Conservation (phyloP, 2,888 invertebrate genomes). For the Sipha maydis region DNA sequence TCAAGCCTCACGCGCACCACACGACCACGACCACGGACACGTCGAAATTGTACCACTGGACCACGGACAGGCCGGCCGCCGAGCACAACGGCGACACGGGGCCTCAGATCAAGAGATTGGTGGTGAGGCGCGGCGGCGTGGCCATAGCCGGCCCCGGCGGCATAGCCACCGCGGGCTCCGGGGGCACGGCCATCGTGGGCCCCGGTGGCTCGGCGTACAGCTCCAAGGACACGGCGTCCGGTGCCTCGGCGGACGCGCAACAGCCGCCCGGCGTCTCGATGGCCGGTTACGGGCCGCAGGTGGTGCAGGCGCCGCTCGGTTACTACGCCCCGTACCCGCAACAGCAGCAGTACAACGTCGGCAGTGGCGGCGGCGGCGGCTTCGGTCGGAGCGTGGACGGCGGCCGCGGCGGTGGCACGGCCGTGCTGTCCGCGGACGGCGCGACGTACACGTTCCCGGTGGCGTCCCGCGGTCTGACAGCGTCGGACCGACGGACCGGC, state of each 20-base stretch:
- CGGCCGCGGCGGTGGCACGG: conserved; percentile 17
- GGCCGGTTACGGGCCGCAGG: conserved; percentile 79
- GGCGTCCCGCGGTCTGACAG: conserved; percentile 28
- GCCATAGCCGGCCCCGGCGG: conserved; percentile 86
- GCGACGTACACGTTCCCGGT: conserved; percentile 57
- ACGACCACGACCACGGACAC: background rate
- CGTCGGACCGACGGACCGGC: conserved; percentile 9
- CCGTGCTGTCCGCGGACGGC: conserved; percentile 42
- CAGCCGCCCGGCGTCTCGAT: conserved; percentile 77
- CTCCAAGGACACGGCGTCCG: conserved; percentile 75
- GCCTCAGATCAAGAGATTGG: conserved; percentile 68
- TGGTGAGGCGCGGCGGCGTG: conserved; percentile 80
- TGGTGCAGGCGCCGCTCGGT: conserved; percentile 68
- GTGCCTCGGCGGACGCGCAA: conserved; percentile 76
- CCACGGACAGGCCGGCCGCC: conserved; percentile 13
- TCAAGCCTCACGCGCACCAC: conserved; percentile 12
- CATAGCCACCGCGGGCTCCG: conserved; percentile 81
- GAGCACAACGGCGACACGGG: conserved; percentile 62
- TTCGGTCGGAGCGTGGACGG: background rate
- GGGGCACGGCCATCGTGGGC: conserved; percentile 83
- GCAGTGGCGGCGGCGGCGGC: no score
- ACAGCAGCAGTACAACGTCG: background rate
- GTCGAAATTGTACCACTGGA: conserved; percentile 23
- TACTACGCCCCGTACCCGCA: conserved; percentile 53
- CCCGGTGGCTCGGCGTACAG: conserved; percentile 80